Base-by-base conservation (phyloP, 1,140 invertebrate species). In the Choristoneura fumiferana region DNA sequence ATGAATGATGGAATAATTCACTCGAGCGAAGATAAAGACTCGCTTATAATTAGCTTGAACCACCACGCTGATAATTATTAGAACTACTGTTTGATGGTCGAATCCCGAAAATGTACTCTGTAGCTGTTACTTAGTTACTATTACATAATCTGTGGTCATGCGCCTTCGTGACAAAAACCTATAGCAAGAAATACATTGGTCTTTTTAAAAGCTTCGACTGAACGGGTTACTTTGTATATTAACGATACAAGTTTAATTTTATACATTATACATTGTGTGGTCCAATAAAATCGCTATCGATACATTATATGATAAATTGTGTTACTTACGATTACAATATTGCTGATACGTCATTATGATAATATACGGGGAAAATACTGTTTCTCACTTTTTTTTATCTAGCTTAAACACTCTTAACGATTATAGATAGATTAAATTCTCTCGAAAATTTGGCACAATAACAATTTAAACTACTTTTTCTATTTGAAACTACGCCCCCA, bases 381-480 rank as follows among this genome's bases (percentile, higher is more conserved):
- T 55, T 57, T 63, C 55, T 39, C 57, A 68, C 52, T 65, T 60
- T 60, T 59, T 57, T 22, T 38, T 60, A 55, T 18, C 54, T 56
- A 57, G 57, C 35, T 38, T 57, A 54, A 65, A 56, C 22, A 66
- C 61, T 53, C 40, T 63, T 72, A 66, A 65, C 60, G 63, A 69
- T 65, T 56, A 56, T 60, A 67, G 54, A 54, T 71, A 69, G 65
- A 72, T 73, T 81, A 84, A 80, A 78, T 78, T 84, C 73, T 75
- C 71, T 78, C 74, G 71, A 81, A 73, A 76, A 67, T 87, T 49
- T 85, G 84, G 84, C 84, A 87, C 84, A 74, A 49, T 79, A 79
- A 70, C 64, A 49, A 62, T 67, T 69, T 43, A 38, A 56, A 39
- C 57, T 65, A 67, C 61, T 56, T 54, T 49, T 67, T 62, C 53